phyloP scores from a whole-genome alignment of 2,797 vertebrate genomes.

The Falco concolor region DNA sequence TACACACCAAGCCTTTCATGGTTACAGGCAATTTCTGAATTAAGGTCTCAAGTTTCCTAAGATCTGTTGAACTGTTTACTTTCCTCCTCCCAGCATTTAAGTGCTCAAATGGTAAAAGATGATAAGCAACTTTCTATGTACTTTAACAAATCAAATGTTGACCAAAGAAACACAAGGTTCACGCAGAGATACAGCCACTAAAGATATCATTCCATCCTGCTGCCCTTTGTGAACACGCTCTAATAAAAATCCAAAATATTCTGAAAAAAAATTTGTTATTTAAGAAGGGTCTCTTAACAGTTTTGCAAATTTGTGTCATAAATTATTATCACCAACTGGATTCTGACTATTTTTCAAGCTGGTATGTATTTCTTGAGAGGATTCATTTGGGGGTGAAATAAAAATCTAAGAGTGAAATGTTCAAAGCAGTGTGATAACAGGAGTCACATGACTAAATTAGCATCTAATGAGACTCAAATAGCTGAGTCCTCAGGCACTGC shows the following conservation, averaged over 20 bases:
- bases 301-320: neutral
- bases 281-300: neutral
- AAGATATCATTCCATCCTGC: neutral
- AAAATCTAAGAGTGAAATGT: constrained; percentile 21
- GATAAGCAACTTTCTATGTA: neutral
- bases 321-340: neutral
- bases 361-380: neutral
- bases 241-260: neutral
- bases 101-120: neutral
- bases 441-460: constrained; percentile 40
- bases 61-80: neutral
- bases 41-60: neutral
- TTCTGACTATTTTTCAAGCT: neutral
- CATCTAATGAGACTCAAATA: constrained; percentile 50
- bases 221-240: neutral
- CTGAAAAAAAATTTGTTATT: neutral
- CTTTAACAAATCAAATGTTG: neutral
- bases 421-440: constrained; percentile 32
- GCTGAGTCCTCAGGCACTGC: constrained; percentile 27
- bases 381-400: neutral
- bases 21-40: neutral
- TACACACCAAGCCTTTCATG: neutral
- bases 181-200: neutral
- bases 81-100: neutral
- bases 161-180: neutral